Conservation (phyloP, 1,140 invertebrate genomes). For the Nasonia giraulti region DNA sequence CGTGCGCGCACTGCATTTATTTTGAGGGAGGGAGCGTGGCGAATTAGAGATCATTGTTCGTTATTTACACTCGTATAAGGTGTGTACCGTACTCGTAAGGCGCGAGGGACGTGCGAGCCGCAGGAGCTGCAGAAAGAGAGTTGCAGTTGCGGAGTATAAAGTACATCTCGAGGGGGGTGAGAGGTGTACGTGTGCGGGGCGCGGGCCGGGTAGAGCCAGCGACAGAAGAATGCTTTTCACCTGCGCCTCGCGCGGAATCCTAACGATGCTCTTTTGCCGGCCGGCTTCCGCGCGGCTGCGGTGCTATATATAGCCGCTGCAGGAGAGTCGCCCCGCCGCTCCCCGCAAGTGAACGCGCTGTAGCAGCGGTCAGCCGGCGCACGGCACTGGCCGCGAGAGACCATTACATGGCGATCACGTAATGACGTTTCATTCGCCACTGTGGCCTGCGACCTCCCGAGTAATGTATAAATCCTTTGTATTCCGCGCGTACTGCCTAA, state of each 20-base stretch:
- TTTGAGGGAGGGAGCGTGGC: neutral
- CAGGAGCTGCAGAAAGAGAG: too few relatives aligned
- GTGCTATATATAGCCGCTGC: too few relatives aligned
- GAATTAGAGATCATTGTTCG: neutral
- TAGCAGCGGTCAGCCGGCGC: neutral
- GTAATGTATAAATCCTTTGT: conserved; percentile 1
- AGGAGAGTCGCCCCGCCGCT: too few relatives aligned
- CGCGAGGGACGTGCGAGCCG: too few relatives aligned
- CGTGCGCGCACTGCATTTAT: neutral
- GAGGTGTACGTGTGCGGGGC: too few relatives aligned
- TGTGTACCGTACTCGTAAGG: neutral
- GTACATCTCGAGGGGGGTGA: too few relatives aligned
- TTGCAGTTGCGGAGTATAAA: too few relatives aligned
- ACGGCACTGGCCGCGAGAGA: neutral
- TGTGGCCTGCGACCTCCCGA: too few relatives aligned
- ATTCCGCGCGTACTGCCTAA: neutral
- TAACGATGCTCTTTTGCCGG: neutral
- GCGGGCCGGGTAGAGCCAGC: neutral
- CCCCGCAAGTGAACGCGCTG: too few relatives aligned
- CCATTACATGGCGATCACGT: conserved; percentile 3
- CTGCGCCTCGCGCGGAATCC: neutral
- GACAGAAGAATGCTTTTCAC: conserved; percentile 3
- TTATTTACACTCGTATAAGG: neutral
- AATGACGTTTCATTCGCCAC: neutral
- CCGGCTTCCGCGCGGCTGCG: too few relatives aligned